A percentile compares a stretch with the other conserved stretches of the same genome.
phyloP scores from a whole-genome alignment of 37 sponge, comb jelly and placozoan species.

The Diacarnus erythraeanus region DNA sequence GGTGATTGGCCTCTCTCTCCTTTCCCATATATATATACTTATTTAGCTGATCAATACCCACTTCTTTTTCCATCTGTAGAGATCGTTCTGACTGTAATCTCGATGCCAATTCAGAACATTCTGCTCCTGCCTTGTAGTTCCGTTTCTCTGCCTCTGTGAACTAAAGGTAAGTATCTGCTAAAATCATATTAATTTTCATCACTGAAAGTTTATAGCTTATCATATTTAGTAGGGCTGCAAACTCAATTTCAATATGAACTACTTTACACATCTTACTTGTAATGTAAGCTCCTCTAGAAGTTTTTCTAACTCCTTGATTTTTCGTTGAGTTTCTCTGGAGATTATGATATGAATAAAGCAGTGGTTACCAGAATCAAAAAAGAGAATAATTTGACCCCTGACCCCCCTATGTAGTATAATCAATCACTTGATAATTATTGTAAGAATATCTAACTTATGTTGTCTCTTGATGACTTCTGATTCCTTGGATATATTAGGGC shows the following conservation, averaged over 20 bases:
- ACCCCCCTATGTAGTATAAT: too few species aligned
- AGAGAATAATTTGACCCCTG: too few species aligned
- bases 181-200: neutral
- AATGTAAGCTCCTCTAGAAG: slow-evolving; percentile 11
- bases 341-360: neutral
- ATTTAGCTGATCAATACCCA: slow-evolving; percentile 18
- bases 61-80: neutral
- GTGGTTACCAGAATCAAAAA: neutral
- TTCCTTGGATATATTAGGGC: slow-evolving; percentile 58
- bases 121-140: neutral
- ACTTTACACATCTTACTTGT: neutral
- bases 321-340: slow-evolving; percentile 18
- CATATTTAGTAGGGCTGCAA: too few species aligned
- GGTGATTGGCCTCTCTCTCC: slow-evolving; percentile 64
- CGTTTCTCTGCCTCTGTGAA: slow-evolving; percentile 7
- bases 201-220: neutral
- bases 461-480: slow-evolving; percentile 33
- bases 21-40: slow-evolving; percentile 15
- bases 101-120: neutral
- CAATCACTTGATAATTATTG: too few species aligned
- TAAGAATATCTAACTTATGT: neutral
- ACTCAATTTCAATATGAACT: neutral
- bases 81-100: slow-evolving; percentile 6
- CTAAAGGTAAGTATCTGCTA: neutral
- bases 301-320: neutral